Base-by-base conservation (phyloP, 2,797 vertebrate species). In the Meda fulgida region DNA sequence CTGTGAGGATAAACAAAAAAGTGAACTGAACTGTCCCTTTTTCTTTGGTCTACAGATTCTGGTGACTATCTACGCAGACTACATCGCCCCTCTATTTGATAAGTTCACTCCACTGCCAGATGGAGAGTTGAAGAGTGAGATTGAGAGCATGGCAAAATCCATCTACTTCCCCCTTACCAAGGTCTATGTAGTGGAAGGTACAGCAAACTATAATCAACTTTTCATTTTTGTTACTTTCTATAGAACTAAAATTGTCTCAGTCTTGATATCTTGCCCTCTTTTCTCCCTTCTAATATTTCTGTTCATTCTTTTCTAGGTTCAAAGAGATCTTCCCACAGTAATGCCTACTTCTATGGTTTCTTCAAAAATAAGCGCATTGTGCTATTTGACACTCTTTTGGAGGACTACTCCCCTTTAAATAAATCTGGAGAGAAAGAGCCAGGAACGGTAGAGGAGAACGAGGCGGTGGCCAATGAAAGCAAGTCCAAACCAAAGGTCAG, bases 281-380 rank as follows among this genome's bases (percentile, higher is more conserved):
- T 65, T 29, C 2, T 40, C 11, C 40, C 16, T 36, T 66, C 23
- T 76, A 14, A 55, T 34, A 67, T 65, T 14, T 73, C 21, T 55
- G n/a, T 11, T 34, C 19, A 31, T n/a, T 31, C 6, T 40, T 66
- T 43, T 38, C 51, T 91, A 99, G 98, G 98, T 87, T 99, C 98
- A 81, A 99, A 99, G 89, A 96, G 98, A 87, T 99, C 98, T 1
- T 99, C 98, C 34, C 98, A 99, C 86, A 99, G 98, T 95, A 99
- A 99, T 87, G 98, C 98, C 1, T 99, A 99, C 93, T 99, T 99
- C 92, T 99, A 99, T 81, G 98, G 98, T 16, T 99, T 99, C 94
- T 99, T 99, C 93, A 99, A 99, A 94, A 99, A 99, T 90, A 99
- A 99, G 89, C 93, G 98, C 60, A 99, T 99, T 80, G 98, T 99